Base-by-base conservation (phyloP, 2,113 vertebrate species). In the Scomber scombrus region DNA sequence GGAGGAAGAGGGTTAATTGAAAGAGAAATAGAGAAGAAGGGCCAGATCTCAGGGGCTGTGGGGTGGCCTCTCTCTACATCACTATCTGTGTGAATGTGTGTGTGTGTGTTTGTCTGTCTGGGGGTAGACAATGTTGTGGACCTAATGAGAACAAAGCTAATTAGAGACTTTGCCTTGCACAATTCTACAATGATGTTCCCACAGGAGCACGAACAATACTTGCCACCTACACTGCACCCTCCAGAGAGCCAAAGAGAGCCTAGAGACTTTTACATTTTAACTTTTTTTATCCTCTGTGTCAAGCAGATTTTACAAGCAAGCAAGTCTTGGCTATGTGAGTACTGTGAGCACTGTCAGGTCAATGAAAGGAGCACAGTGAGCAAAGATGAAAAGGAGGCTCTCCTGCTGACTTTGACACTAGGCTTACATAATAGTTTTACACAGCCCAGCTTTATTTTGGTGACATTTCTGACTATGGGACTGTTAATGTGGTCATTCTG, bases 121-220 rank as follows among this genome's bases (percentile, higher is more conserved):
- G 77, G 65, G 63, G 74, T 78, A 89, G 74, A 82, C 75, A 77
- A 78, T 49, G 46, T 85, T 80, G 86, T 70, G 76, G 85, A 57
- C 84, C 78, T 91, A 90, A 92, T 92, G 87, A 86, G 85, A 89
- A 81, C 89, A 92, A 90, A 92, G 83, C 91, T 92, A 93, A 93
- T 92, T 91, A 89, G 87, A 85, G 81, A 81, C 85, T 85, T 87
- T 87, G 87, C 74, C 80, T 73, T 58, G 34, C 72, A 62, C 81
- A 75, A 69, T 75, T 88, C 68, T 29, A 84, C 64, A 31, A 52
- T 69, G 68, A 70, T 12, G 18, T 75, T 84, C 88, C 81, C 80
- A 21, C 72, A 80, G 86, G 86, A 88, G 62, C 34, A 70, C 13
- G 60, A 55, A 85, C 73, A 87, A 68, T 66, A 70, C 81, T 81